These are phyloP conservation scores for Hypena proboscidalis DNA, from an alignment of 2,888 invertebrate genomes.

Conservation along the genomic window DNA sequence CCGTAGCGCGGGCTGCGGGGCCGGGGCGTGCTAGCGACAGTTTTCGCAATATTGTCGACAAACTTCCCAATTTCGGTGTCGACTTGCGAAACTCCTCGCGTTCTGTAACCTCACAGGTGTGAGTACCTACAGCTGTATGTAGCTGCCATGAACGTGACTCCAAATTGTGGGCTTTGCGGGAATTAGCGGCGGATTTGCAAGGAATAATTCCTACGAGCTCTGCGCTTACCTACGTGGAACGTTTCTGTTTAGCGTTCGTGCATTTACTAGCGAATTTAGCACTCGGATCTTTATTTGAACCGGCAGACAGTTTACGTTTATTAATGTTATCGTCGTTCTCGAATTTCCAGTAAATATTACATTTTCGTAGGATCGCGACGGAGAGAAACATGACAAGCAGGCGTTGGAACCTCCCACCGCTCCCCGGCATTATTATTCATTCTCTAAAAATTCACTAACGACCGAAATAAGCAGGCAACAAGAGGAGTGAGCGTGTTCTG, in stretches of 20 bases:
- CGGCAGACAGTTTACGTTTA: background rate
- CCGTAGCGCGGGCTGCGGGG: conserved; percentile 3
- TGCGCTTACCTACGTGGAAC: conserved; percentile 32
- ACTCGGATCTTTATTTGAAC: background rate
- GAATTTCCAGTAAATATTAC: background rate
- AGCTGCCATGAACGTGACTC: conserved; percentile 60
- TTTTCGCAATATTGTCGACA: conserved; percentile 78
- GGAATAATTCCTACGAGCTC: conserved; percentile 59
- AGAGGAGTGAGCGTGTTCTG: conserved; percentile 42
- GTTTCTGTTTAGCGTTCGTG: conserved; percentile 15
- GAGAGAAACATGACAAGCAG: conserved; percentile 17
- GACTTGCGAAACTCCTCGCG: conserved; percentile 79
- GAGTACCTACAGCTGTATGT: conserved; percentile 44
- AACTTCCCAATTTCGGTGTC: conserved; percentile 79
- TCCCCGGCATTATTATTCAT: conserved; percentile 39
- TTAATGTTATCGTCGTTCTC: background rate
- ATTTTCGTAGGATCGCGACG: too few species aligned
- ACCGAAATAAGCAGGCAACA: conserved; percentile 63
- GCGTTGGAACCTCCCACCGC: conserved; percentile 30
- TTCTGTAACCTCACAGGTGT: conserved; percentile 66
- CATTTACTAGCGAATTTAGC: conserved; percentile 6
- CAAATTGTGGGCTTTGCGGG: conserved; percentile 72
- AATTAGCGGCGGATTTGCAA: conserved; percentile 73
- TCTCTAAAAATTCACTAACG: conserved; percentile 52
- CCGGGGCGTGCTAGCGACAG: conserved; percentile 58